Conservation (phyloP, 2,113 vertebrate species). For the Sphaerodactylus townsendi region DNA sequence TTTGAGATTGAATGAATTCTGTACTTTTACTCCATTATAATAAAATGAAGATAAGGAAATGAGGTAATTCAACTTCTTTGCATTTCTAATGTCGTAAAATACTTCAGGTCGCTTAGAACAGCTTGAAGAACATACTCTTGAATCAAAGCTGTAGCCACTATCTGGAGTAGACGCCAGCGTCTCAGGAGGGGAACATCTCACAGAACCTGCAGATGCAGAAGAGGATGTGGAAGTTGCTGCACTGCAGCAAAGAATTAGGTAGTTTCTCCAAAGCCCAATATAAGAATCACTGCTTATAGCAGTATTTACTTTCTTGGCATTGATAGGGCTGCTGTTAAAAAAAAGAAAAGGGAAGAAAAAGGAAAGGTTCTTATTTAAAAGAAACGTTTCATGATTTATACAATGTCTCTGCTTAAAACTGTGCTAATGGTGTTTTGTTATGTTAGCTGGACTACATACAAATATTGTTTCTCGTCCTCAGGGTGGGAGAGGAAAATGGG, state of each 20-base stretch:
- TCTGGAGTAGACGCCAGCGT: slow-evolving; percentile 98
- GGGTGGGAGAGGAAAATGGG: not conserved
- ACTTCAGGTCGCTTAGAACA: not conserved
- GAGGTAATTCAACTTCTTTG: not conserved
- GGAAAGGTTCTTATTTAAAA: not conserved
- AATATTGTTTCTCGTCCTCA: not conserved
- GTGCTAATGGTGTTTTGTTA: not conserved
- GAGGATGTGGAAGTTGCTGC: slow-evolving; percentile 81
- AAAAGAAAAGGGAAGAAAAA: not conserved
- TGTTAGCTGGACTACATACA: not conserved
- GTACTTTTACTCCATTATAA: not conserved
- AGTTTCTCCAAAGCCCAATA: slow-evolving; percentile 96
- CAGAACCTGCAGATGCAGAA: slow-evolving; percentile 84
- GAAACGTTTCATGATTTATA: not conserved
- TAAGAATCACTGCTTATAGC: slow-evolving; percentile 93
- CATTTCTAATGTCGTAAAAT: not conserved
- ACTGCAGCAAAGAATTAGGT: slow-evolving; percentile 97
- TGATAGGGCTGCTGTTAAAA: slow-evolving; percentile 90
- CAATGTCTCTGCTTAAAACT: slow-evolving; percentile 2
- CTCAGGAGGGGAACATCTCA: slow-evolving; percentile 96
- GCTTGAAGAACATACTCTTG: slow-evolving; percentile 80
- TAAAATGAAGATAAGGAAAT: not conserved
- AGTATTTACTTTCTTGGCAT: slow-evolving; percentile 96
- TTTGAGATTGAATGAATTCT: not conserved
- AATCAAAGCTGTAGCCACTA: slow-evolving; percentile 95